These are phyloP conservation scores for Carduelis carduelis DNA, from an alignment of 2,797 vertebrate genomes.

Conservation along the genomic window DNA sequence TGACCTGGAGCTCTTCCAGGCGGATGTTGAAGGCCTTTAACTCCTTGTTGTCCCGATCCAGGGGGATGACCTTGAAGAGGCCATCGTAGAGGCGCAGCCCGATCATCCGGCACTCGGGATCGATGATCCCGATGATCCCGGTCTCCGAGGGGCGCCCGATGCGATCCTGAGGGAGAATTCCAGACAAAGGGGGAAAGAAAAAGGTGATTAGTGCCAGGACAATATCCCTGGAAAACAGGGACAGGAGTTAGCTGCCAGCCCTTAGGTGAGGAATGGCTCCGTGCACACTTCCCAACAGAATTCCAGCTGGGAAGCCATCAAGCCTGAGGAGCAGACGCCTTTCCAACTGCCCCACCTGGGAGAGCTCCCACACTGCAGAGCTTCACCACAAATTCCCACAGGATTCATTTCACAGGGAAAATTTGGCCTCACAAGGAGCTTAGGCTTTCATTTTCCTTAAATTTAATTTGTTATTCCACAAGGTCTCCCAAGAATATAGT, in stretches of 20 bases:
- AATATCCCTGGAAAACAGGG: rapidly evolving
- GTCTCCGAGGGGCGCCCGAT: conserved; percentile 98
- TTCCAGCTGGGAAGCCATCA: background rate
- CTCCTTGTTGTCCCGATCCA: conserved; percentile 96
- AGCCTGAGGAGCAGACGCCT: background rate
- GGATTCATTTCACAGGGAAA: background rate
- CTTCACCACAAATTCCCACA: rapidly evolving
- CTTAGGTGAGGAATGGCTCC: background rate
- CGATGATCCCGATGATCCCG: conserved; percentile 96
- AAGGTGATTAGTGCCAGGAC: rapidly evolving
- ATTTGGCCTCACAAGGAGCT: rapidly evolving
- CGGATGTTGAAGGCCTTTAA: conserved; percentile 98
- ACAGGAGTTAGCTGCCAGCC: too few species aligned
- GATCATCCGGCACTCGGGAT: conserved; percentile 98
- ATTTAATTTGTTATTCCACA: background rate
- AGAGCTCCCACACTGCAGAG: background rate
- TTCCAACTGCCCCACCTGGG: background rate
- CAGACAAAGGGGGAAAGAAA: rapidly evolving
- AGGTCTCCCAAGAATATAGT: rapidly evolving
- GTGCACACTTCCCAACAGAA: background rate
- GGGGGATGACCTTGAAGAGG: conserved; percentile 95
- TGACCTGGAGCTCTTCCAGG: conserved; percentile 96
- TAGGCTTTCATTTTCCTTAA: background rate
- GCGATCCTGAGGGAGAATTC: conserved; percentile 75
- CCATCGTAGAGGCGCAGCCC: conserved; percentile 95